Percentiles rank a stretch among this genome's conserved stretches.
Evolutionary conservation across 2,797 vertebrate genomes (phyloP).

Genomic region (Pseudochaenichthys georgianus): DNA sequence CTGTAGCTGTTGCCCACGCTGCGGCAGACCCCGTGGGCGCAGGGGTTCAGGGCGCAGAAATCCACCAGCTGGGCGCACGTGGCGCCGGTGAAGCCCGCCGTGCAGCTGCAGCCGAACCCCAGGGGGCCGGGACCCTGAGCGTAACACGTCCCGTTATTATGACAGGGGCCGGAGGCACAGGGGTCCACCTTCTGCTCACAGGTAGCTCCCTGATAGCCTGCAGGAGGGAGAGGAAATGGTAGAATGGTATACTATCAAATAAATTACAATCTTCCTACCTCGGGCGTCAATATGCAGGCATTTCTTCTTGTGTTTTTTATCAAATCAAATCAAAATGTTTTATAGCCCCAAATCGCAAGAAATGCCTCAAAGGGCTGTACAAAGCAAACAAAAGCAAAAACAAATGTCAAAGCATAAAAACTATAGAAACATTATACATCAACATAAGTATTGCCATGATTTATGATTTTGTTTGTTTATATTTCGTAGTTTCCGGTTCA

Average conservation of each 20-base stretch:
- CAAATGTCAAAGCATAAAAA: too few species aligned
- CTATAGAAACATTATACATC: too few species aligned
- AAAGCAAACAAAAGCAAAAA: too few species aligned
- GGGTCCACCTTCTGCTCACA: slow-evolving; percentile 95
- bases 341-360: too few species aligned
- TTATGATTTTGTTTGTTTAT: too few species aligned
- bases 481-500: too few species aligned
- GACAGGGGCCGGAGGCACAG: slow-evolving; percentile 91
- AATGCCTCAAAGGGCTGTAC: too few species aligned
- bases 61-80: slow-evolving; percentile 94
- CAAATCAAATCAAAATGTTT: too few species aligned
- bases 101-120: slow-evolving; percentile 92
- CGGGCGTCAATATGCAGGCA: too few species aligned
- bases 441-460: too few species aligned
- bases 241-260: not conserved
- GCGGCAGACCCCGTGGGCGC: slow-evolving; percentile 95
- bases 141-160: slow-evolving; percentile 95
- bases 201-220: slow-evolving; percentile 90
- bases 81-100: slow-evolving; percentile 92
- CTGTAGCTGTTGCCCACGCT: slow-evolving; percentile 97
- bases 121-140: slow-evolving; percentile 84
- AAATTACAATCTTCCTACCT: not conserved
- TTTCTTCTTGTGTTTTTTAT: too few species aligned
- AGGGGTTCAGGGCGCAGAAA: slow-evolving; percentile 97
- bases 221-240: not conserved